A percentile compares a stretch with the other conserved stretches of the same genome.
Evolutionary conservation across 1,140 invertebrate species (phyloP).

Genomic region (Lysiphlebus fabarum): DNA sequence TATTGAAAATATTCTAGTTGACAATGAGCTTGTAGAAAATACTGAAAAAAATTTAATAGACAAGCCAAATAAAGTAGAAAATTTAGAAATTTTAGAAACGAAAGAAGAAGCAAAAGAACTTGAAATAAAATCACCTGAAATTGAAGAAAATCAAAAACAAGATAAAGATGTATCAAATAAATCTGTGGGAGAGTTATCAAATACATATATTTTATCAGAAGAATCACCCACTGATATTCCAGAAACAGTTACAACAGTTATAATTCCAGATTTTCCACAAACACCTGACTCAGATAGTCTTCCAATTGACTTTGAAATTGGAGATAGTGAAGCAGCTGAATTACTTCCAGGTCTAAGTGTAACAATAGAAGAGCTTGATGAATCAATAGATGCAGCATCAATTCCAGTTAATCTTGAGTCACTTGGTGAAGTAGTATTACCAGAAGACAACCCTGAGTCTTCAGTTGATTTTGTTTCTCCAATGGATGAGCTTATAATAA

Average conservation of each 20-base stretch:
- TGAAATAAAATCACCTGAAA: conserved; percentile 10
- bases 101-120: conserved; percentile 1
- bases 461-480: not conserved
- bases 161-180: not conserved
- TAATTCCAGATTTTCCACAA: conserved; percentile 39
- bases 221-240: conserved; percentile 50
- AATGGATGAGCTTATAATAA: conserved; percentile 3
- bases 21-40: not conserved
- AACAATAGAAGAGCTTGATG: not conserved
- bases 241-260: conserved; percentile 47
- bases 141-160: conserved; percentile 1
- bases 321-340: conserved; percentile 8
- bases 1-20: conserved; percentile 29
- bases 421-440: conserved; percentile 7
- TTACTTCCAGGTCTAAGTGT: not conserved
- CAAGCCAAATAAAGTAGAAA: not conserved
- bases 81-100: not conserved
- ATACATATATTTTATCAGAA: conserved; percentile 47
- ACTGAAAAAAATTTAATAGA: not conserved
- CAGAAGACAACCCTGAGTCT: conserved; percentile 4
- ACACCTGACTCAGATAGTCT: conserved; percentile 27
- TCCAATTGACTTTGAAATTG: not conserved
- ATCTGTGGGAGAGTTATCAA: conserved; percentile 12
- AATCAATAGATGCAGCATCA: not conserved
- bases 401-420: not conserved